phyloP scores from a whole-genome alignment of 2,797 vertebrate genomes.

The Nasua narica region DNA sequence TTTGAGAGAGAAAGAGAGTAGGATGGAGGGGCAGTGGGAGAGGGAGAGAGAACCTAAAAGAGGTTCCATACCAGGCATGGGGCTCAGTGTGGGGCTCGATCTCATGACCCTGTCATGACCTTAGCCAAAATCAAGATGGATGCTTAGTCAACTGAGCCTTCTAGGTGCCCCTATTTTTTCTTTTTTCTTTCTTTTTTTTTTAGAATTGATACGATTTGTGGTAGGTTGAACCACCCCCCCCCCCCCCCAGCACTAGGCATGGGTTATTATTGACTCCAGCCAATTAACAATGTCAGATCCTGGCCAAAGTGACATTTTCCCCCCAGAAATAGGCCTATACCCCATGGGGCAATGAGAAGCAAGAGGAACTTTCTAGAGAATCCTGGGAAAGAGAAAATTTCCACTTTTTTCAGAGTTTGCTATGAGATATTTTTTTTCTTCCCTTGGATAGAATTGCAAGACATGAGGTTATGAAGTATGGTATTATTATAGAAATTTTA shows the following conservation, averaged over 20 bases:
- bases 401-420: not conserved
- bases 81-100: not conserved
- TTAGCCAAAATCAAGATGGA: not conserved
- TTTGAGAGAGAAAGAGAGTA: not conserved
- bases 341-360: not conserved
- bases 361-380: not conserved
- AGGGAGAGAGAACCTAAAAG: not conserved
- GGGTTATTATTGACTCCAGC: not conserved
- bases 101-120: not conserved
- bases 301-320: rapidly evolving
- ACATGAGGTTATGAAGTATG: not conserved
- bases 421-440: not conserved
- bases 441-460: not conserved
- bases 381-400: not conserved
- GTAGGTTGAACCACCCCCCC: not conserved
- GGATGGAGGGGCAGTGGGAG: not conserved
- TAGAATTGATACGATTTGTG: not conserved
- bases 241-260: not conserved
- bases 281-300: not conserved
- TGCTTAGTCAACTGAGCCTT: not conserved
- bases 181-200: not conserved
- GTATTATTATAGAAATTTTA: not conserved
- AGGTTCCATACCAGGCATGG: not conserved
- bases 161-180: not conserved
- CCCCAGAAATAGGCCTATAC: not conserved